phyloP scores from a whole-genome alignment of 2,113 vertebrate genomes.

The Meleagris gallopavo region DNA sequence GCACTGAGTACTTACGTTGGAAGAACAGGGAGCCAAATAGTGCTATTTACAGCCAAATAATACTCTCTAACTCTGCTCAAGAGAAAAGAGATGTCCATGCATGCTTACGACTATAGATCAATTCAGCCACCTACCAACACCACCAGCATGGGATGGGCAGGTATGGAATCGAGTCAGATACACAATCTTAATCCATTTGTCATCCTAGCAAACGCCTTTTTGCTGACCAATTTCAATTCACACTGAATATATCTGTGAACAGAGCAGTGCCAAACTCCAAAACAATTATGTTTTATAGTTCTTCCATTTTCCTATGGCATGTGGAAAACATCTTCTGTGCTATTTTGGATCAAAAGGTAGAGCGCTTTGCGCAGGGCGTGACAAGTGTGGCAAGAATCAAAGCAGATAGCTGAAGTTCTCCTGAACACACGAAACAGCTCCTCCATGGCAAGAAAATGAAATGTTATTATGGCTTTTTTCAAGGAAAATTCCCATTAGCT shows the following conservation, averaged over 20 bases:
- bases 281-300: conserved; percentile 47
- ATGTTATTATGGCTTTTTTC: conserved; percentile 48
- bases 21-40: not conserved
- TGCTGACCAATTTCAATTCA: conserved; percentile 35
- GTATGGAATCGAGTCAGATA: not conserved
- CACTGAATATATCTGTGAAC: conserved; percentile 19
- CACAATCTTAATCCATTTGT: conserved; percentile 11
- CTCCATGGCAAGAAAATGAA: conserved; percentile 10
- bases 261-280: not conserved
- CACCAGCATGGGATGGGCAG: not conserved
- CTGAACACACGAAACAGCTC: conserved; percentile 49
- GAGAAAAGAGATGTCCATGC: not conserved
- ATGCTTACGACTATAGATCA: not conserved
- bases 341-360: conserved; percentile 59
- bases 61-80: not conserved
- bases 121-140: not conserved
- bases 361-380: conserved; percentile 12
- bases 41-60: not conserved
- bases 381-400: conserved; percentile 26
- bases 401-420: conserved; percentile 64
- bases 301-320: conserved; percentile 34
- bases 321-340: conserved; percentile 56
- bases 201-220: not conserved
- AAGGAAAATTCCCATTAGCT: conserved; percentile 60
- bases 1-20: not conserved